Percentiles rank a stretch among this genome's conserved stretches.
phyloP scores from a whole-genome alignment of 2,113 vertebrate species.

The Campylorhamphus procurvoides region DNA sequence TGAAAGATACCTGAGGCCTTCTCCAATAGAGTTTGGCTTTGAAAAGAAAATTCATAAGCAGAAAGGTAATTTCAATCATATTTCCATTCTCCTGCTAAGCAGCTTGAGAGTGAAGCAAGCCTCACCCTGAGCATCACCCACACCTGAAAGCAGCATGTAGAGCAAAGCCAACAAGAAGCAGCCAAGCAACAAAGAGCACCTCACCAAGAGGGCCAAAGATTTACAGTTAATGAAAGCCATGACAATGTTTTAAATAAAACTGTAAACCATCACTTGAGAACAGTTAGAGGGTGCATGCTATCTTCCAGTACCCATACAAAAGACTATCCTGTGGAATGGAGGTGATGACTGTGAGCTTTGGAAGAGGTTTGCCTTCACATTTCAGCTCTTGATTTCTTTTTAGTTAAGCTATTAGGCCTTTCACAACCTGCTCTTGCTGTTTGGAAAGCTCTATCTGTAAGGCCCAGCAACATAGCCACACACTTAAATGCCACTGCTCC shows the following conservation, averaged over 20 bases:
- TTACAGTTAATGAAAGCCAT: not conserved
- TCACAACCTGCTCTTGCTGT: not conserved
- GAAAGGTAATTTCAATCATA: not conserved
- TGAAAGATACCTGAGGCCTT: not conserved
- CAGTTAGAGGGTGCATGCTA: not conserved
- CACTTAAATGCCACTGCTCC: not conserved
- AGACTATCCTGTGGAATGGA: not conserved
- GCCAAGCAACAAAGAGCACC: not conserved
- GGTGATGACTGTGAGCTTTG: not conserved
- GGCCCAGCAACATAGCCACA: not conserved
- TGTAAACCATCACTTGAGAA: not conserved
- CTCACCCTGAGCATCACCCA: not conserved
- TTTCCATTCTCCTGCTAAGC: not conserved
- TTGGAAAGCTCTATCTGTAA: not conserved
- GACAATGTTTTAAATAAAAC: not conserved
- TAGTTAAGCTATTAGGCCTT: accelerated
- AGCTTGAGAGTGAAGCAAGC: accelerated
- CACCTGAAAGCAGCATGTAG: not conserved
- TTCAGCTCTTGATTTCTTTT: not conserved
- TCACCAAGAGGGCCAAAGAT: not conserved
- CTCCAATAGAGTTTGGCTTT: not conserved
- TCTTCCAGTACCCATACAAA: not conserved
- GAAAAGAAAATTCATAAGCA: not conserved
- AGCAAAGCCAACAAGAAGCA: not conserved
- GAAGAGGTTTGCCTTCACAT: not conserved